Conservation (phyloP, 2,888 invertebrate genomes). For the Aromia moschata region DNA sequence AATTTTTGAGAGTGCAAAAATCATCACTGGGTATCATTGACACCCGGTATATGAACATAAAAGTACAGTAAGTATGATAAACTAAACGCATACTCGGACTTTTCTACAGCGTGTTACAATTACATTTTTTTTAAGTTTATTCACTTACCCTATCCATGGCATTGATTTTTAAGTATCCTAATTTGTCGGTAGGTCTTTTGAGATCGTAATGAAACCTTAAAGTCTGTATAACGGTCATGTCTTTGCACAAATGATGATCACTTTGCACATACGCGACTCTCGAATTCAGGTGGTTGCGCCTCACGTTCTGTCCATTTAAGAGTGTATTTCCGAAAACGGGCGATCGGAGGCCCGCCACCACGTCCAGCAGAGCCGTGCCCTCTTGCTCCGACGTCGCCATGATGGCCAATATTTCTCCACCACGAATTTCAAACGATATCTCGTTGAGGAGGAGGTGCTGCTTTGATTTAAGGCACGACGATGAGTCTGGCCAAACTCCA, state of each 20-base stretch:
- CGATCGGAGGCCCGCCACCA: slow-evolving; percentile 78
- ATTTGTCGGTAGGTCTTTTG: slow-evolving; percentile 70
- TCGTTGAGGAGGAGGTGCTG: slow-evolving; percentile 66
- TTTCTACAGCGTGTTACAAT: too few relatives aligned
- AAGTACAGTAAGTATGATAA: too few relatives aligned
- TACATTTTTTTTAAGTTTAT: too few relatives aligned
- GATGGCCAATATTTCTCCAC: slow-evolving; percentile 90
- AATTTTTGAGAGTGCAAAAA: too few relatives aligned
- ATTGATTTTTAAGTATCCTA: slow-evolving; percentile 74
- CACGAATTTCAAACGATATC: slow-evolving; percentile 87
- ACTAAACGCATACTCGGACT: too few relatives aligned
- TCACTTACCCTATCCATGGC: slow-evolving; percentile 75
- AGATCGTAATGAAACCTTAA: slow-evolving; percentile 84
- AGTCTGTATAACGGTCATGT: slow-evolving; percentile 91
- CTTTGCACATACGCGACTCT: slow-evolving; percentile 80
- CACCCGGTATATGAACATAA: too few relatives aligned
- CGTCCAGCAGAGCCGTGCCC: slow-evolving; percentile 85
- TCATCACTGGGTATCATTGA: too few relatives aligned
- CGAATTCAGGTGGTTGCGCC: slow-evolving; percentile 73
- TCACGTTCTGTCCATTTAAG: slow-evolving; percentile 86
- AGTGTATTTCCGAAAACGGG: slow-evolving; percentile 78
- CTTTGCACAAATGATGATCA: slow-evolving; percentile 81
- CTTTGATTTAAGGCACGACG: slow-evolving; percentile 49
- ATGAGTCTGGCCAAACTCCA: slow-evolving; percentile 49
- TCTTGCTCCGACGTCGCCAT: slow-evolving; percentile 90